Evolutionary conservation across 2,797 vertebrate species (phyloP).

Genomic region (Labroides dimidiatus): DNA sequence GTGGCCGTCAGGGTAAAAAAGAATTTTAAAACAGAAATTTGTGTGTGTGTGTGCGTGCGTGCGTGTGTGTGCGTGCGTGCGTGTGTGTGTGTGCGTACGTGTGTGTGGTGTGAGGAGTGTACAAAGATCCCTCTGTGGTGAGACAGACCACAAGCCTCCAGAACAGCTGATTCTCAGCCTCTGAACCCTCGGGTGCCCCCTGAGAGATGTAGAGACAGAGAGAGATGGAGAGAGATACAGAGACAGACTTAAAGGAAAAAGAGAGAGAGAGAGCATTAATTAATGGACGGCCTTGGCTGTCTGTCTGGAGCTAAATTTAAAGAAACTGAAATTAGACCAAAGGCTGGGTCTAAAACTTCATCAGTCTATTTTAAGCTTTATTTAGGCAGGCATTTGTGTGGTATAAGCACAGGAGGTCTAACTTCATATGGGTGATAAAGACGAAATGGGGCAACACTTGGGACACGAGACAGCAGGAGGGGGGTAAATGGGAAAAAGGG

Average conservation of each 20-base stretch:
- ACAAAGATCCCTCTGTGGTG: slow-evolving; percentile 79
- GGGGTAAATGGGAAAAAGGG: slow-evolving; percentile 11
- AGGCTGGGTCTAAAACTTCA: slow-evolving; percentile 14
- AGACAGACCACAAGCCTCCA: slow-evolving; percentile 69
- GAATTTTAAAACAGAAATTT: slow-evolving; percentile 13
- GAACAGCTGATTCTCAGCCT: slow-evolving; percentile 80
- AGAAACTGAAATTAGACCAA: slow-evolving; percentile 49
- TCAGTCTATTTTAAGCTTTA: slow-evolving; percentile 7
- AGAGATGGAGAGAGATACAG: neutral
- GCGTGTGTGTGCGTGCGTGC: neutral
- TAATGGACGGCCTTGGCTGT: slow-evolving; percentile 39
- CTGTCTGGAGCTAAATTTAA: slow-evolving; percentile 29
- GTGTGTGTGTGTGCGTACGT: slow-evolving; percentile 23
- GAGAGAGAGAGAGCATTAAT: slow-evolving; percentile 6
- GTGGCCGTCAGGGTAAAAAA: neutral
- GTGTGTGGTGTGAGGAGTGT: slow-evolving; percentile 43
- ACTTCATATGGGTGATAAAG: neutral
- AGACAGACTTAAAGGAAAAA: neutral
- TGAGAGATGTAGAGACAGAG: slow-evolving; percentile 6
- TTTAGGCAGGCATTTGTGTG: slow-evolving; percentile 11
- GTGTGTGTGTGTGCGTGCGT: neutral
- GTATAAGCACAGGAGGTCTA: neutral
- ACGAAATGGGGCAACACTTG: neutral
- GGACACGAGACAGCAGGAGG: slow-evolving; percentile 20
- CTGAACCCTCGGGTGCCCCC: slow-evolving; percentile 56